These are phyloP conservation scores for Diaprepes abbreviatus DNA, from an alignment of 2,888 invertebrate genomes.

Conservation along the genomic window DNA sequence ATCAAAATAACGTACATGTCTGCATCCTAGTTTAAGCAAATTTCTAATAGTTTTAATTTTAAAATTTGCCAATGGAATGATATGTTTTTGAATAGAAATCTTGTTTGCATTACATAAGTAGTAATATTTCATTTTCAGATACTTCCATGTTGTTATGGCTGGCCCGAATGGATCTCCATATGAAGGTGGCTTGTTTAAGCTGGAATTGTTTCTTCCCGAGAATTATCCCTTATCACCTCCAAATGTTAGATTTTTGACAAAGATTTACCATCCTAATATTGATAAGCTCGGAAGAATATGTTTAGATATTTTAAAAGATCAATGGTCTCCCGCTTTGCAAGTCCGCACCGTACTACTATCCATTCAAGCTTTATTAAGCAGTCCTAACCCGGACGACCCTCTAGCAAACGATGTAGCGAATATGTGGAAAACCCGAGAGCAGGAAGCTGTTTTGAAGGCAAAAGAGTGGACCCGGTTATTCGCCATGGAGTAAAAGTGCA, in stretches of 20 bases:
- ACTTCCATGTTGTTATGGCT: slow-evolving; percentile 95
- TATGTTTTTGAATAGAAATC: too few species aligned
- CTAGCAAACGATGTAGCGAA: slow-evolving; percentile 98
- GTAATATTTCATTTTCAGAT: too few species aligned
- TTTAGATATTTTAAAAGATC: slow-evolving; percentile 97
- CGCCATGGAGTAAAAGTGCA: slow-evolving; percentile 69
- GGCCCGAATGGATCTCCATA: slow-evolving; percentile 97
- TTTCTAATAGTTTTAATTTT: too few species aligned
- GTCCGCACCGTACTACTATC: slow-evolving; percentile 98
- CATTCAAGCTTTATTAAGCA: slow-evolving; percentile 96
- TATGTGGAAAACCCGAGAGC: slow-evolving; percentile 98
- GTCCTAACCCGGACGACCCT: slow-evolving; percentile 98
- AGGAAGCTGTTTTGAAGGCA: slow-evolving; percentile 94
- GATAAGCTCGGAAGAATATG: slow-evolving; percentile 99
- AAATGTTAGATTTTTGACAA: slow-evolving; percentile 99
- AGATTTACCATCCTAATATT: slow-evolving; percentile 99
- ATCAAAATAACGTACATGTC: too few species aligned
- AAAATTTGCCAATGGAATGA: too few species aligned
- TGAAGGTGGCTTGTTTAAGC: slow-evolving; percentile 97
- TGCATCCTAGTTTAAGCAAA: too few species aligned
- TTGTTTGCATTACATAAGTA: too few species aligned
- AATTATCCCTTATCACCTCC: slow-evolving; percentile 99
- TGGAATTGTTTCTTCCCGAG: slow-evolving; percentile 98
- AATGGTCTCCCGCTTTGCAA: slow-evolving; percentile 99
- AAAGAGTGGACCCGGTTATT: slow-evolving; percentile 95